Evolutionary conservation across 2,797 vertebrate species (phyloP), one percentile per base, ranked within the genome.

Genomic region (Hyperoplus immaculatus): DNA sequence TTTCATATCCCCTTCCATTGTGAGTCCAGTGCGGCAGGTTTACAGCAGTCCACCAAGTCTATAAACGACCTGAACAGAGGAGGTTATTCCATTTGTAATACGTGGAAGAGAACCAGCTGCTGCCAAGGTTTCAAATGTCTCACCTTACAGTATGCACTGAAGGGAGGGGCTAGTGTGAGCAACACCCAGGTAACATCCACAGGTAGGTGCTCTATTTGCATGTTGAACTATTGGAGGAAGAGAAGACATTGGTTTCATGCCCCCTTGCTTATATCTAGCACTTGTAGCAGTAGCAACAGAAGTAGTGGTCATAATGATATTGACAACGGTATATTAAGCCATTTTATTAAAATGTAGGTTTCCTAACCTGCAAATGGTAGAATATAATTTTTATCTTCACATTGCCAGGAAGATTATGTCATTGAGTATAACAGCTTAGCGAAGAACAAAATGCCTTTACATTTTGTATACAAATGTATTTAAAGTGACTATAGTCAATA

Each of bases 161-260:
- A 87, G 64, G 92, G 93, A 83, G 92, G 92, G 62, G 89, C 88
- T 42, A 41, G 50, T 42, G 18, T 7, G n/a, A 63, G 61, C 46
- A 54, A 79, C 87, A 43, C 71, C 58, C 81, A 83, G 81, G 84
- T 84, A 56, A 73, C 59, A 56, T 79, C 71, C 65, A 54, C 82
- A 87, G 78, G 84, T 69, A 67, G 13, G 16, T 4, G 43, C 51
- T 76, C 55, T 61, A 82, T 91, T 90, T 90, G 74, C 86, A 89
- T 84, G 49, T 50, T 75, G 78, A 82, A 84, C 83, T 88, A 71
- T 29, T 29, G 13, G 57, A 80, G 77, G 75, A 81, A 84, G 80
- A 83, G 53, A 60, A 45, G 42, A 14, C 1, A 12, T 60, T 77
- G 72, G 63, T 56, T 42, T 45, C 49, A 29, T 55, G 16, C 75